A percentile compares a stretch with the other conserved stretches of the same genome.
Conservation (phyloP, 2,113 vertebrate genomes). For the Dasyurus viverrinus region DNA sequence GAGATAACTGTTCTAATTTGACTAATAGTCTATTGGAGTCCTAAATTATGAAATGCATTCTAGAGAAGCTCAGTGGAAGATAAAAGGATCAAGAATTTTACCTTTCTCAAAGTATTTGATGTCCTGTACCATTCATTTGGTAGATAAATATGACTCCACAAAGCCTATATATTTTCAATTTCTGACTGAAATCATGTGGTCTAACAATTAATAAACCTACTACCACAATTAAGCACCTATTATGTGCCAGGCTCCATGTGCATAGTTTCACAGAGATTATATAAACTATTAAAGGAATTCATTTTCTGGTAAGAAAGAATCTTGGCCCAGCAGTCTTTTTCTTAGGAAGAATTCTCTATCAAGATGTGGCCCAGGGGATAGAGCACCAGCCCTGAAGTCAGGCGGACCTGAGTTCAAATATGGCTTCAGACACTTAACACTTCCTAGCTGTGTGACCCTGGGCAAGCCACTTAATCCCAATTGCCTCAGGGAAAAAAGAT, state of each 20-base stretch:
- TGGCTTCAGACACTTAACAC: too few relatives aligned
- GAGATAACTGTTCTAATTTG: slow-evolving; percentile 43
- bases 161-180: not conserved
- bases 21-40: slow-evolving; percentile 12
- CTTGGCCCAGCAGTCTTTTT: not conserved
- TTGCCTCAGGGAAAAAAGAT: too few relatives aligned
- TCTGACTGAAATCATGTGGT: not conserved
- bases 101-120: slow-evolving; percentile 26
- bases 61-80: not conserved
- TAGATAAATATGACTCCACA: slow-evolving; percentile 16
- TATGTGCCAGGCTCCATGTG: not conserved
- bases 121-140: not conserved
- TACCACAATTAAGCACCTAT: not conserved
- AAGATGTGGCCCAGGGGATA: not conserved
- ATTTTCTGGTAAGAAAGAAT: slow-evolving; percentile 5
- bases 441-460: too few relatives aligned
- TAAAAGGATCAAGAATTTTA: slow-evolving; percentile 4
- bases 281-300: not conserved
- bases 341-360: not conserved
- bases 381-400: too few relatives aligned
- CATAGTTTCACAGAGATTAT: slow-evolving; percentile 7
- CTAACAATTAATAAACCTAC: not conserved
- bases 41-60: slow-evolving; percentile 18
- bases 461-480: too few relatives aligned
- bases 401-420: too few relatives aligned